Conservation (phyloP, 2,797 vertebrate species). For the Emys orbicularis region DNA sequence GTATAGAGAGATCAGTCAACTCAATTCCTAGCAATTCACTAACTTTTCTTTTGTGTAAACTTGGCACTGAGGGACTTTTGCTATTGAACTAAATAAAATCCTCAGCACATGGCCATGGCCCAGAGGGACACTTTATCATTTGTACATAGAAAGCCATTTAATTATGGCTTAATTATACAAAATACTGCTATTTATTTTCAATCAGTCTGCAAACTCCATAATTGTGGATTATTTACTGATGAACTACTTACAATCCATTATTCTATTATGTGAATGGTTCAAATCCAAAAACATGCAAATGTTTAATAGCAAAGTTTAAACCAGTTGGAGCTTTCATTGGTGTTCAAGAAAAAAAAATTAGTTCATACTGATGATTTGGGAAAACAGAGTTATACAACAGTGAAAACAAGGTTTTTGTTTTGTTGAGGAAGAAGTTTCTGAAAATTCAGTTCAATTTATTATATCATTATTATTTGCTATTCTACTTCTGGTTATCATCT, state of each 20-base stretch:
- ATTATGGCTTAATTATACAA: constrained; percentile 79
- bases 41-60: constrained; percentile 79
- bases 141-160: constrained; percentile 78
- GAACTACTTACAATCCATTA: constrained; percentile 81
- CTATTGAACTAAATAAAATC: constrained; percentile 78
- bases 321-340: constrained; percentile 62
- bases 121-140: constrained; percentile 80
- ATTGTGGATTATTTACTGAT: constrained; percentile 82
- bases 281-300: constrained; percentile 68
- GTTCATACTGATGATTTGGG: constrained; percentile 48
- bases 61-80: constrained; percentile 72
- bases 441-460: constrained; percentile 41
- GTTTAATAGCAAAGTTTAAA: constrained; percentile 74
- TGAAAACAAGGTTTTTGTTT: constrained; percentile 32
- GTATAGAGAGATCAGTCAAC: constrained; percentile 72
- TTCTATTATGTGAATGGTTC: constrained; percentile 78
- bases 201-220: constrained; percentile 77
- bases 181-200: constrained; percentile 79
- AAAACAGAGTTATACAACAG: constrained; percentile 33
- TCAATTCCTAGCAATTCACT: constrained; percentile 75
- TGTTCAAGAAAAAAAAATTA: constrained; percentile 41
- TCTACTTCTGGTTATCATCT: constrained; percentile 35
- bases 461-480: constrained; percentile 68
- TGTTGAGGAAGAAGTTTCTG: constrained; percentile 15
- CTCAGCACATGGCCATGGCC: constrained; percentile 75